Evolutionary conservation across 2,797 vertebrate genomes (phyloP).

Genomic region (Crenuchus spilurus): DNA sequence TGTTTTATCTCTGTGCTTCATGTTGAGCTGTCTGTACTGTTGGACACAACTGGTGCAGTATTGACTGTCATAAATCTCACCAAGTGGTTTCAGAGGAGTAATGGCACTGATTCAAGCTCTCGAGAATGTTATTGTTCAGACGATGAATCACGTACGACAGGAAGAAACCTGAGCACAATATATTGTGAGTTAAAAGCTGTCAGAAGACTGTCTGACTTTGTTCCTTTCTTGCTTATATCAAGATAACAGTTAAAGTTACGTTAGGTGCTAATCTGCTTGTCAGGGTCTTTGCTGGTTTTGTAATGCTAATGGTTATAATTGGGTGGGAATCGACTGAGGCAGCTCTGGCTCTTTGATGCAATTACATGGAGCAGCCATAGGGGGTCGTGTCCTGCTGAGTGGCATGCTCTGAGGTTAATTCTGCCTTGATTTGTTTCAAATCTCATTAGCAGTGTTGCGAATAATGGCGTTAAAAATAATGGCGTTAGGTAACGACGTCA

Average conservation of each 20-base stretch:
- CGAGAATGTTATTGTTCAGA: constrained; percentile 9
- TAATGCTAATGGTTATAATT: background rate
- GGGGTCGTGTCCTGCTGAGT: constrained; percentile 62
- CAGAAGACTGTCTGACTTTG: constrained; percentile 1
- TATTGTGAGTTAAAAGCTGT: background rate
- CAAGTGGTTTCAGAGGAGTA: background rate
- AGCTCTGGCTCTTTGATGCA: constrained; percentile 39
- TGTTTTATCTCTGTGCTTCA: background rate
- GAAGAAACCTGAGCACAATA: constrained; percentile 10
- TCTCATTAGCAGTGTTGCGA: too few species aligned
- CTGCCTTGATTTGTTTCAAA: background rate
- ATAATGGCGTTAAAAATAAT: too few species aligned
- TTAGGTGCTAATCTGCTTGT: background rate
- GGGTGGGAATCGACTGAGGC: background rate
- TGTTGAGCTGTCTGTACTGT: background rate
- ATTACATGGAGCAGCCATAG: constrained; percentile 58
- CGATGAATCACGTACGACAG: constrained; percentile 1
- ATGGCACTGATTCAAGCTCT: constrained; percentile 5
- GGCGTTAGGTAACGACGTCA: too few species aligned
- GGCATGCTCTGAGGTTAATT: constrained; percentile 33
- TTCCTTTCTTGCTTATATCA: background rate
- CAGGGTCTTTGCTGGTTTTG: background rate
- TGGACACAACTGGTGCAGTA: constrained; percentile 9
- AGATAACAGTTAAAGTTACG: background rate
- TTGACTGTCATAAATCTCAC: constrained; percentile 9